Evolutionary conservation across 2,113 vertebrate genomes (phyloP).

Genomic region (Ctenodactylus gundi): DNA sequence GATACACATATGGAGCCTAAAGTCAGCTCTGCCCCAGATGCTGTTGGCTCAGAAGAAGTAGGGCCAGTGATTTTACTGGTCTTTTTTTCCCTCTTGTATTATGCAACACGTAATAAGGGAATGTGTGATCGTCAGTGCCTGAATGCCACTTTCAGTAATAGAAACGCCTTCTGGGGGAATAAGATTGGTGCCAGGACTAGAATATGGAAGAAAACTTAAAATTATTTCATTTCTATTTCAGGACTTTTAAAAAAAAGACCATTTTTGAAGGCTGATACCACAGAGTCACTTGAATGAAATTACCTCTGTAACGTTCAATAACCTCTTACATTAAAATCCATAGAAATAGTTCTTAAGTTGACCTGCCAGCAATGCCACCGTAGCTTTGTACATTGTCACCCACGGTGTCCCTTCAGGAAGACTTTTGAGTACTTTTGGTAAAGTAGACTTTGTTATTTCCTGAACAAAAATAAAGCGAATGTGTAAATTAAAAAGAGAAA

Average conservation of each 20-base stretch:
- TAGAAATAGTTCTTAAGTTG: neutral
- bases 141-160: constrained; percentile 75
- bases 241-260: constrained; percentile 25
- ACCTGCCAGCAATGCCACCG: neutral
- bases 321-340: neutral
- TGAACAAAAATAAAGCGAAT: constrained; percentile 16
- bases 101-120: constrained; percentile 63
- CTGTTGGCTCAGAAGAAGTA: neutral
- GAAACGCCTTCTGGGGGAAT: constrained; percentile 78
- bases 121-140: constrained; percentile 61
- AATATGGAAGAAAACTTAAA: constrained; percentile 71
- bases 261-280: constrained; percentile 36
- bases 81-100: constrained; percentile 36
- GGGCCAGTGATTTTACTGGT: constrained; percentile 31
- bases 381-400: neutral
- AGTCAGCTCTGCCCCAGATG: neutral
- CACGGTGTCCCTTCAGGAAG: neutral
- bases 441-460: neutral
- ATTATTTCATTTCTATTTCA: constrained; percentile 74
- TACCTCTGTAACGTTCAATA: neutral
- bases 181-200: constrained; percentile 65
- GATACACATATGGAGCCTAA: neutral
- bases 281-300: constrained; percentile 42
- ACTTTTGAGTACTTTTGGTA: neutral
- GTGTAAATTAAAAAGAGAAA: neutral